Conservation (phyloP, 2,888 invertebrate species). For the Scelioninae gen. 2 region DNA sequence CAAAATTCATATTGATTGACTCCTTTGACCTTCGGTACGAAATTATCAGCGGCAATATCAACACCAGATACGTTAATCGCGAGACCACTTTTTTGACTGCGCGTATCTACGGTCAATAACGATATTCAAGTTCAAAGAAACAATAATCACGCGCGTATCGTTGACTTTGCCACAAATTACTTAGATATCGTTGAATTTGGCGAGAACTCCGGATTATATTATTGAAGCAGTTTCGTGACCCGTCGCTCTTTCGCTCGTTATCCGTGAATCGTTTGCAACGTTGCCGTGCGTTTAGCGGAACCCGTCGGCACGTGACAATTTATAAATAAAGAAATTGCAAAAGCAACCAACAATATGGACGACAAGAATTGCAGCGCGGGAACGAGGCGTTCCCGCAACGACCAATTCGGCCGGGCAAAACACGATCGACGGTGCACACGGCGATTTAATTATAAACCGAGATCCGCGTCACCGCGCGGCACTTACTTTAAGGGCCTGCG, state of each 20-base stretch:
- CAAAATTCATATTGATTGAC: conserved; percentile 15
- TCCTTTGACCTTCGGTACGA: conserved; percentile 25
- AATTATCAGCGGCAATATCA: conserved; percentile 28
- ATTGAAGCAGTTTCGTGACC: too few species aligned
- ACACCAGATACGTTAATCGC: conserved; percentile 33
- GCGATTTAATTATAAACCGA: too few species aligned
- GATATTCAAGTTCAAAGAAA: conserved; percentile 41
- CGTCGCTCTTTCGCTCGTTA: too few species aligned
- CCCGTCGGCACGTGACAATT: too few species aligned
- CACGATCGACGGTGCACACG: too few species aligned
- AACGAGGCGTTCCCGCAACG: neutral
- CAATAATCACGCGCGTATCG: conserved; percentile 25
- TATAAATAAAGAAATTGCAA: too few species aligned
- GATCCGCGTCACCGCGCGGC: too few species aligned
- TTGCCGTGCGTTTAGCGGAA: too few species aligned
- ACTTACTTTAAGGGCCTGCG: conserved; percentile 84
- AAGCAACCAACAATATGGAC: too few species aligned
- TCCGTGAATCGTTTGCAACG: too few species aligned
- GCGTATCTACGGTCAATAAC: conserved; percentile 32
- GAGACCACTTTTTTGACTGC: conserved; percentile 13
- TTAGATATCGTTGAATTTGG: conserved; percentile 25
- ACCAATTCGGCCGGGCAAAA: too few species aligned
- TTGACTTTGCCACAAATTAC: conserved; percentile 22
- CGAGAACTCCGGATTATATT: conserved; percentile 1
- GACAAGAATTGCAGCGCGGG: too few species aligned